Evolutionary conservation across 92 coral and sea anemone species (phyloP).

Genomic region (Plumapathes pennacea): DNA sequence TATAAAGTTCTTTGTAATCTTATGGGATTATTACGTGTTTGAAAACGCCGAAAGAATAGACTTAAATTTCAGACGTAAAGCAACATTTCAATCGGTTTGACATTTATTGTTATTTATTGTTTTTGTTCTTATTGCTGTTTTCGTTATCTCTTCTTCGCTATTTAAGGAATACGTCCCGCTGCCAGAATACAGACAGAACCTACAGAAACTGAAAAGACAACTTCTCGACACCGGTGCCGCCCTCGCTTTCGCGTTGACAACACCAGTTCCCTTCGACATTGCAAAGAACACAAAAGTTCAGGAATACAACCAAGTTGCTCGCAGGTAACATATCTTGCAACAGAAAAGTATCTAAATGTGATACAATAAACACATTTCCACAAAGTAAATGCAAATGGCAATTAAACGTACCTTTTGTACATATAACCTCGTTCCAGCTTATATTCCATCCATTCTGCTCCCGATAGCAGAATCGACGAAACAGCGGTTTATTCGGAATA

Average conservation of each 20-base stretch:
- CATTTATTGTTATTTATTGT: background rate
- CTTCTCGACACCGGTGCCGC: conserved; percentile 61
- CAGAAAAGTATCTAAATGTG: no score
- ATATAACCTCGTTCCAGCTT: no score
- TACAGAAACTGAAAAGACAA: conserved; percentile 41
- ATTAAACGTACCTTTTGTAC: no score
- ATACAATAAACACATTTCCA: no score
- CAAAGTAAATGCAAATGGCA: no score
- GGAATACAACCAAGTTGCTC: conserved; percentile 53
- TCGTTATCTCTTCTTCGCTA: background rate
- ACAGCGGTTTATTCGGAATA: no score
- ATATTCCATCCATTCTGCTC: no score
- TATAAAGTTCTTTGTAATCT: background rate
- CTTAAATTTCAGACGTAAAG: background rate
- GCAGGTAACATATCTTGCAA: conserved; percentile 12
- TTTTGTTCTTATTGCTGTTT: background rate
- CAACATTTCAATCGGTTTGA: background rate
- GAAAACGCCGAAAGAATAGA: no score
- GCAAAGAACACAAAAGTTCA: conserved; percentile 43
- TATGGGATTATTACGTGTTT: background rate
- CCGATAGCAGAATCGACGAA: no score
- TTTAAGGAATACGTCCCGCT: conserved; percentile 54
- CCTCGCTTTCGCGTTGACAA: conserved; percentile 70
- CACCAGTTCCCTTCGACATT: conserved; percentile 58
- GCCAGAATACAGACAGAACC: conserved; percentile 55